phyloP scores from a whole-genome alignment of 2,113 vertebrate species.

The Siphamia tubifer region DNA sequence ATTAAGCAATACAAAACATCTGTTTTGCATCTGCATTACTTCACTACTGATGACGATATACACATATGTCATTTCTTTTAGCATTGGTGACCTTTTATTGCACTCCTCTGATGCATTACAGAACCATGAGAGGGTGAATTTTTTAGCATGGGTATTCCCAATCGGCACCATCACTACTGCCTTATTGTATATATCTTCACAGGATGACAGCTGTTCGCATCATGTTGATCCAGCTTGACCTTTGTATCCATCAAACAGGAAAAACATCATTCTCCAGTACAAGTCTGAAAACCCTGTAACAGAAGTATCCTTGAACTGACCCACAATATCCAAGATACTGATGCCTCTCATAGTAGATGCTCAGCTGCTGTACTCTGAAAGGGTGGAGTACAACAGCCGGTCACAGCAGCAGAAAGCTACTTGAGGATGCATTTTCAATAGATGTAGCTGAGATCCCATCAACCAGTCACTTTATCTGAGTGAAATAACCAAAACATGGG shows the following conservation, averaged over 20 bases:
- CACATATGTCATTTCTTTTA: background rate
- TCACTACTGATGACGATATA: background rate
- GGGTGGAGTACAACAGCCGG: background rate
- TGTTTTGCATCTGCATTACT: background rate
- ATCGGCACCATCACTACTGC: background rate
- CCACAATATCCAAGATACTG: slow-evolving; percentile 16
- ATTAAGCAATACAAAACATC: background rate
- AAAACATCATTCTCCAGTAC: slow-evolving; percentile 17
- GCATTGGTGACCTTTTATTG: no score
- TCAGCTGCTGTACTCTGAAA: background rate
- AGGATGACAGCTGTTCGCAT: slow-evolving; percentile 27
- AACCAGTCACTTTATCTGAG: background rate
- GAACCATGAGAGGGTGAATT: slow-evolving; percentile 18
- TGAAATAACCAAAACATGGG: slow-evolving; percentile 19
- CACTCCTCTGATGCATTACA: background rate
- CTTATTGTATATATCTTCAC: slow-evolving; percentile 6
- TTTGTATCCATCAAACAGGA: slow-evolving; percentile 33
- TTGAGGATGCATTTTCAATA: background rate
- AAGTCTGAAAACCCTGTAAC: background rate
- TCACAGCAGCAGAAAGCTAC: slow-evolving; percentile 5
- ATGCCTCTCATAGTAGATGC: slow-evolving; percentile 1
- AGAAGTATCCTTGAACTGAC: slow-evolving; percentile 43
- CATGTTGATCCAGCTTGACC: slow-evolving; percentile 36
- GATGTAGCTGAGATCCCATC: no score
- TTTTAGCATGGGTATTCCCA: slow-evolving; percentile 14